Evolutionary conservation across 2,888 invertebrate genomes (phyloP), one percentile per base, ranked within the genome.

Genomic region (Pammene fasciana): DNA sequence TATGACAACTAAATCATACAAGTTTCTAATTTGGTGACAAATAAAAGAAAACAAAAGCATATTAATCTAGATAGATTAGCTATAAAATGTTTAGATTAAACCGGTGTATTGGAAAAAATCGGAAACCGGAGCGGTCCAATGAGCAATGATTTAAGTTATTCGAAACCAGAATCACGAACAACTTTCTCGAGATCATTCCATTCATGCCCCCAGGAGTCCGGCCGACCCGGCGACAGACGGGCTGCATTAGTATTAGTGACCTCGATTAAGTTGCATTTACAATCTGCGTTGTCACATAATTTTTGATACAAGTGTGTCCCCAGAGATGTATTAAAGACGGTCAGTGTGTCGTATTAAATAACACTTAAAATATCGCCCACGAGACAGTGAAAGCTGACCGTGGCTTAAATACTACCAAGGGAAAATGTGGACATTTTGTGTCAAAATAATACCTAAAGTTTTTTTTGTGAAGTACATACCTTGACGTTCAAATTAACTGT

Each of bases 261-360:
- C 75, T 71, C 71, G 72, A 76, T 54, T 45, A 68, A 71, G 59
- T 73, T 71, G 71, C 70, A 68, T 67, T 72, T 65, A 68, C 68
- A 68, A 74, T 72, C 73, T 74, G 64, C 74, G 76, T 78, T 82
- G 81, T 82, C 82, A 76, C 80, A 79, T 82, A 83, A 79, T 79
- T 80, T 79, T 75, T 79, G 75, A 80, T 76, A 77, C 78, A 79
- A 77, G 77, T 79, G 78, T 78, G 77, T 74, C 72, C 71, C 71
- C 68, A 72, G 57, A 75, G 71, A 72, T 54, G 72, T 73, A 73
- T 77, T 77, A 76, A 82, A 81, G 78, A 79, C 79, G 86, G 86
- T 84, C 83, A 89, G 82, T 84, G 77, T 85, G 86, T 79, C 84
- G 80, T 83, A 86, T 88, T 87, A 86, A 88, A 86, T 86, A 88